phyloP scores from a whole-genome alignment of 2,888 invertebrate genomes.

The Sphaerophoria rueppellii region DNA sequence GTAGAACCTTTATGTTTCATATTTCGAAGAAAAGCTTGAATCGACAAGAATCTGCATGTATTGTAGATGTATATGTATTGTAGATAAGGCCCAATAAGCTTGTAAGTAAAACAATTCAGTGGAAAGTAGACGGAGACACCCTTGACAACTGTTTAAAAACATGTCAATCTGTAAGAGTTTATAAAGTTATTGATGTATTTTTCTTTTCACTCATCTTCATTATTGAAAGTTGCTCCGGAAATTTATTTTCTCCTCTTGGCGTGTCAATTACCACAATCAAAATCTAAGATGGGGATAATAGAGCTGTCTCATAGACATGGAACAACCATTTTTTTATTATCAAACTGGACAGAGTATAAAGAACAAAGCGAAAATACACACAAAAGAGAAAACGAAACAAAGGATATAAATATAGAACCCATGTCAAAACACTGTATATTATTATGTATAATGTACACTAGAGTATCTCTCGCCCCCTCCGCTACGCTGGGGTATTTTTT shows the following conservation, averaged over 20 bases:
- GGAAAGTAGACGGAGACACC: too few relatives aligned
- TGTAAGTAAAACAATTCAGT: too few relatives aligned
- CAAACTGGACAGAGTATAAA: constrained; percentile 22
- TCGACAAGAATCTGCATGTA: too few relatives aligned
- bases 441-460: too few relatives aligned
- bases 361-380: background rate
- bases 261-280: constrained; percentile 63
- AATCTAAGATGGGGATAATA: constrained; percentile 51
- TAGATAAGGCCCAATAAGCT: too few relatives aligned
- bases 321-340: constrained; percentile 35
- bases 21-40: too few relatives aligned
- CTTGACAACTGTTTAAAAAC: background rate
- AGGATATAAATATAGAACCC: constrained; percentile 49
- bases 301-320: constrained; percentile 38
- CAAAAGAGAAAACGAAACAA: constrained; percentile 6
- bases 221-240: constrained; percentile 43
- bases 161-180: constrained; percentile 22
- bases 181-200: background rate
- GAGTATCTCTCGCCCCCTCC: constrained; percentile 27
- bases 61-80: too few relatives aligned
- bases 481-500: constrained; percentile 23
- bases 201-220: constrained; percentile 23
- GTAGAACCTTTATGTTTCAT: too few relatives aligned
- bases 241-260: constrained; percentile 39
- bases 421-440: constrained; percentile 60